A percentile compares a stretch with the other conserved stretches of the same genome.
phyloP scores from a whole-genome alignment of 2,888 invertebrate genomes.

The Coelogynopora nodosa region DNA sequence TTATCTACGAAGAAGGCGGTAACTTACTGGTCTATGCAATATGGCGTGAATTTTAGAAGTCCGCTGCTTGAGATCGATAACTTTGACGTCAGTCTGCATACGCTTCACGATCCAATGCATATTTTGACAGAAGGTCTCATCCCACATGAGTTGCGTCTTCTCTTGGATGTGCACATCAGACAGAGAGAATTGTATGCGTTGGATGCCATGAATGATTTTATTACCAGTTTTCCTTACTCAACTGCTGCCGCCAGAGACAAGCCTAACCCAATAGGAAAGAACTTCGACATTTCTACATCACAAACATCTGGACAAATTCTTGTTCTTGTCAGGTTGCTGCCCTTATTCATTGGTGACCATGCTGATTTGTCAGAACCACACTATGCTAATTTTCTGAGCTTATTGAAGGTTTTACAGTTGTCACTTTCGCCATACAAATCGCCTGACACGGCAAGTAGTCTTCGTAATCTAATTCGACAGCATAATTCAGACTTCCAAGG shows the following conservation, averaged over 20 bases:
- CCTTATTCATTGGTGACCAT: background rate
- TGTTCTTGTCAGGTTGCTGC: background rate
- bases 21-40: background rate
- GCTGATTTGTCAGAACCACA: background rate
- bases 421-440: background rate
- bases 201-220: background rate
- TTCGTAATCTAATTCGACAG: background rate
- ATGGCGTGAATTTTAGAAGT: background rate
- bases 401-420: background rate
- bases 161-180: background rate
- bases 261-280: background rate
- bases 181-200: background rate
- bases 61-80: background rate
- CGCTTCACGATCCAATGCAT: constrained; percentile 7
- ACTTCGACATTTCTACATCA: background rate
- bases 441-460: background rate
- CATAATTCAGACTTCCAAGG: background rate
- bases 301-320: background rate
- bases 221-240: background rate
- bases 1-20: background rate
- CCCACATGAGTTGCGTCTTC: background rate
- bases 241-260: background rate
- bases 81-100: background rate
- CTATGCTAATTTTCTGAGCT: background rate
- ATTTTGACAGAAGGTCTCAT: background rate